These are phyloP conservation scores for Entelurus aequoreus DNA, from an alignment of 2,113 vertebrate genomes.

Conservation along the genomic window DNA sequence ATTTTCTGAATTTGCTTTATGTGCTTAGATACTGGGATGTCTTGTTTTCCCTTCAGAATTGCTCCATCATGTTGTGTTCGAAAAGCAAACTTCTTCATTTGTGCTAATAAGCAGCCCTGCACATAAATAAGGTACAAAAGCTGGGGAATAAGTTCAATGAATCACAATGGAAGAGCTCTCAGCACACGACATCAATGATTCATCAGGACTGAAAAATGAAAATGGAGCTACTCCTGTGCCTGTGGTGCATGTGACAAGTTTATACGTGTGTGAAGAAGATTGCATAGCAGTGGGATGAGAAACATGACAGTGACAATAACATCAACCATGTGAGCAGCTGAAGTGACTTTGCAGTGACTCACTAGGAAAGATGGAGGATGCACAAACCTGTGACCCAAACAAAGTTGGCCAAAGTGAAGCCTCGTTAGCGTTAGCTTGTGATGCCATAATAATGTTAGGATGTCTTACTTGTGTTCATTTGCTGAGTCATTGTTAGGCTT, in stretches of 20 bases:
- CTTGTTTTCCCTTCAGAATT: conserved; percentile 1
- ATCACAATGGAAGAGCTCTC: neutral
- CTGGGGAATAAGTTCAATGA: neutral
- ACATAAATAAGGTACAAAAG: neutral
- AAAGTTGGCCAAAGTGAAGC: neutral
- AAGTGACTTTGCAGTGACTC: conserved; percentile 1
- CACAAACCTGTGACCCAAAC: neutral
- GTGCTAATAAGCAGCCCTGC: neutral
- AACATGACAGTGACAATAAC: neutral
- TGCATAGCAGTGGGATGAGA: neutral
- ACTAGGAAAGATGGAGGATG: neutral
- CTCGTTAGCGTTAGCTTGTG: neutral
- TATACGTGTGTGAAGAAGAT: neutral
- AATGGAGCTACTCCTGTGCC: conserved; percentile 3
- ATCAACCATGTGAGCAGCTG: neutral
- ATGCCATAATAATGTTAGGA: neutral
- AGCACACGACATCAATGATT: conserved; percentile 5
- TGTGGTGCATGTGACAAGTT: neutral
- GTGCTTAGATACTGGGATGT: neutral
- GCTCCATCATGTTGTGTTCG: neutral
- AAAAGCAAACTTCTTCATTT: neutral
- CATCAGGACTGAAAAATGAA: conserved; percentile 3
- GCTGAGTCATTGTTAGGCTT: too few species aligned
- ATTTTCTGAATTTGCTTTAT: too few species aligned
- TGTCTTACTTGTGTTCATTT: neutral